Percentiles rank a stretch among this genome's conserved stretches.
Conservation (phyloP, 2,113 vertebrate species). For the Pangasianodon hypophthalmus region DNA sequence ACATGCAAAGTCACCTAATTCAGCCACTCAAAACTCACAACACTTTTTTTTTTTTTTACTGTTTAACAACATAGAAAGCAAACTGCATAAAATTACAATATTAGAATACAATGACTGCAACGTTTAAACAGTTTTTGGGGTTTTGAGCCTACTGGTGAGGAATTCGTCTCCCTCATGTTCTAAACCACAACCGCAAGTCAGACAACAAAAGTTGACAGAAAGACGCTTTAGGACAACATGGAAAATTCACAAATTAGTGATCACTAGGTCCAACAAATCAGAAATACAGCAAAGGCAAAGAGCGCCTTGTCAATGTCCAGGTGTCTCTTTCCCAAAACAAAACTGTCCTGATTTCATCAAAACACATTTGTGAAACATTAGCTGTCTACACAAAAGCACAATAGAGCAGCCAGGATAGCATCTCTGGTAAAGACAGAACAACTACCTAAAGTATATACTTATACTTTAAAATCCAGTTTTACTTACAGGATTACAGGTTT, state of each 20-base stretch:
- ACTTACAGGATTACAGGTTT: not conserved
- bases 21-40: not conserved
- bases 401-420: not conserved
- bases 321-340: not conserved
- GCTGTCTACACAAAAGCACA: too few relatives aligned
- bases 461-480: not conserved
- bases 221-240: not conserved
- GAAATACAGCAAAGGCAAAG: not conserved
- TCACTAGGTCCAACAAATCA: not conserved
- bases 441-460: not conserved
- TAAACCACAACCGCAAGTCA: not conserved
- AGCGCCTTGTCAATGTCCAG: not conserved
- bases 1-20: not conserved
- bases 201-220: not conserved
- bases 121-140: conserved; percentile 6
- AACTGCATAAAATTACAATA: conserved; percentile 7
- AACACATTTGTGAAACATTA: not conserved
- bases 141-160: conserved; percentile 1
- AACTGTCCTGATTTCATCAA: not conserved
- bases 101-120: not conserved
- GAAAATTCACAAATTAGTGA: not conserved
- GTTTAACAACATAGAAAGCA: not conserved
- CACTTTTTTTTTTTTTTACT: not conserved
- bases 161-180: not conserved
- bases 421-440: not conserved